Evolutionary conservation across 92 coral and sea anemone species (phyloP), one percentile per base, ranked within the genome.

Genomic region (Zoanthus sociatus): DNA sequence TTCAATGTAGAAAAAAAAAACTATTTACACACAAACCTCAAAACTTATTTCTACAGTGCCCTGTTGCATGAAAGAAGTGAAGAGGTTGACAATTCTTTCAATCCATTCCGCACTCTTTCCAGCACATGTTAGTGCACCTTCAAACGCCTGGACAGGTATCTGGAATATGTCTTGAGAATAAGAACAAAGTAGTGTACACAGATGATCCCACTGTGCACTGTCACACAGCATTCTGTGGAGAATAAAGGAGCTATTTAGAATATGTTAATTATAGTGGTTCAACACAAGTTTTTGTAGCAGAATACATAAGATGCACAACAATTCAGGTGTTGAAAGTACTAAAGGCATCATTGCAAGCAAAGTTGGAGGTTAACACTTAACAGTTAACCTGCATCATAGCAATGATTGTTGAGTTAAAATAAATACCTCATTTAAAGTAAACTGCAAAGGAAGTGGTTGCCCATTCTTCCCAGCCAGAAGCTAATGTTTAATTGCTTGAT

Each of bases 151-250:
- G 44, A 47, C 42, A 5, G 85, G 85, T 48, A 81, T 66, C 44
- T 63, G 85, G 20, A n/a, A 11, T 73, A 66, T 1, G 30, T 81
- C 85, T 44, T 50, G 30, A 66, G 11, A 63, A 60, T 81, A 81
- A 56, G 74, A 7, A 81, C 85, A 64, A 37, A 81, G 74, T 60
- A 81, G 75, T 45, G 15, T 81, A 64, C 85, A 81, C 13, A 81
- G 70, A 14, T 81, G 31, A 70, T 81, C 74, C 75, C 73, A 64
- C 13, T 64, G 74, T 5, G 11, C 44, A 21, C 18, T 81, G 60
- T 66, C 74, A 45, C 74, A 45, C 37, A 81, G 73, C 85, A 45
- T 64, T 56, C 85, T 81, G 73, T 42, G 26, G 7, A 48, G 55
- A 11, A 50, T 3, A 50, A 11, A 7, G 3, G 7, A 37, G 55